Evolutionary conservation across 35 echinoderm and acorn worm species (phyloP).

Genomic region (Eucidaris tribuloides): DNA sequence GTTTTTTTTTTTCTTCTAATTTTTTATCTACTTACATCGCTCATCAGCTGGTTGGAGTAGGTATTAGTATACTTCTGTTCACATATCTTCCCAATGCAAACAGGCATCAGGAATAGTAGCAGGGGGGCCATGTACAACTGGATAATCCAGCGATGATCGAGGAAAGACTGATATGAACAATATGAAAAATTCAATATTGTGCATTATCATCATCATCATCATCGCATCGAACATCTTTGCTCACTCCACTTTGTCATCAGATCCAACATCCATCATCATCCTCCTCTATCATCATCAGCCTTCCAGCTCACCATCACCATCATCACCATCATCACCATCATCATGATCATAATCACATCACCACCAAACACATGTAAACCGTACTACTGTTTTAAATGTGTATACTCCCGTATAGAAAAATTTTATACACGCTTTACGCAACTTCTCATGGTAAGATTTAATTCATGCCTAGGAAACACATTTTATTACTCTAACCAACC

Average conservation of each 20-base stretch:
- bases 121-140: constrained; percentile 90
- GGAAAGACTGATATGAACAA: constrained; percentile 58
- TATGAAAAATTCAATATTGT: not conserved
- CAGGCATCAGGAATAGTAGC: constrained; percentile 61
- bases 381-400: too few relatives aligned
- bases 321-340: not conserved
- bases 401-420: too few relatives aligned
- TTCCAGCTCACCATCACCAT: not conserved
- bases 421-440: too few relatives aligned
- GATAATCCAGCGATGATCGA: constrained; percentile 92
- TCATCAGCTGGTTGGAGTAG: constrained; percentile 75
- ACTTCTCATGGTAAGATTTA: too few relatives aligned
- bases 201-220: not conserved
- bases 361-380: not conserved
- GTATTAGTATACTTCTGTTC: constrained; percentile 64
- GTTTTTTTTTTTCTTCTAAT: too few relatives aligned
- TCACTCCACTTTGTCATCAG: not conserved
- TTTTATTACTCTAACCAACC: too few relatives aligned
- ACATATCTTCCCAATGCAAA: constrained; percentile 90
- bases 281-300: not conserved
- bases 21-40: constrained; percentile 67
- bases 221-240: not conserved
- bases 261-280: not conserved
- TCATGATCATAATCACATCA: not conserved
- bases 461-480: too few relatives aligned